These are phyloP conservation scores for Stenchaetothrips biformis DNA, from an alignment of 2,888 invertebrate species.

Conservation along the genomic window DNA sequence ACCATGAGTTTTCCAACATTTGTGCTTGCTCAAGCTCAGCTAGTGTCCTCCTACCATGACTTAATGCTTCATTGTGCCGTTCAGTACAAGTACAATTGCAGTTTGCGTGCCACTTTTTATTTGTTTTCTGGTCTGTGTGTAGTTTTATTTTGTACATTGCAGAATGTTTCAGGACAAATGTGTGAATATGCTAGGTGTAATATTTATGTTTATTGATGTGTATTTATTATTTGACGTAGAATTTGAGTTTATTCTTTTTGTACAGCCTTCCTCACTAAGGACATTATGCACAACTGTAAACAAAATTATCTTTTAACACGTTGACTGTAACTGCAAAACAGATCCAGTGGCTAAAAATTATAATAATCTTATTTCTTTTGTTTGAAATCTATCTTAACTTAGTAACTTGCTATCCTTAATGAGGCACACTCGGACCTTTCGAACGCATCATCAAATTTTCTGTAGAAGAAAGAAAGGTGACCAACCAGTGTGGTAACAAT, in stretches of 20 bases:
- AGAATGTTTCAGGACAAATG: not conserved
- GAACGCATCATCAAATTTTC: too few relatives aligned
- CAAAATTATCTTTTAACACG: not conserved
- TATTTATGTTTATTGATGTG: not conserved
- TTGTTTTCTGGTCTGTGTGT: slow-evolving; percentile 23
- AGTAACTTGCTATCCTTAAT: too few relatives aligned
- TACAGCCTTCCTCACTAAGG: slow-evolving; percentile 8
- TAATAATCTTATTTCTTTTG: not conserved
- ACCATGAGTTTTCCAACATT: not conserved
- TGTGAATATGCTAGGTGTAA: slow-evolving; percentile 5
- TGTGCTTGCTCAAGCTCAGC: not conserved
- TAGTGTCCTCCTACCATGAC: not conserved
- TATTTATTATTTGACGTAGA: slow-evolving; percentile 19
- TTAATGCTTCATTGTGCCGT: slow-evolving; percentile 6
- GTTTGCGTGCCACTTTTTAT: slow-evolving; percentile 15
- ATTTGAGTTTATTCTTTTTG: slow-evolving; percentile 1
- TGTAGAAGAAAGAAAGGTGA: too few relatives aligned
- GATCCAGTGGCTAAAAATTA: too few relatives aligned
- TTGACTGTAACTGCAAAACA: too few relatives aligned
- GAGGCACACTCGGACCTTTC: too few relatives aligned
- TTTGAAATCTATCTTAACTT: not conserved
- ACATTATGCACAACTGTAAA: slow-evolving; percentile 17
- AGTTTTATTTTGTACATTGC: slow-evolving; percentile 9
- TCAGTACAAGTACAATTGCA: slow-evolving; percentile 2
- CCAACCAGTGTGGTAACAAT: too few relatives aligned